phyloP scores from a whole-genome alignment of 2,113 vertebrate species.

The Strix uralensis region DNA sequence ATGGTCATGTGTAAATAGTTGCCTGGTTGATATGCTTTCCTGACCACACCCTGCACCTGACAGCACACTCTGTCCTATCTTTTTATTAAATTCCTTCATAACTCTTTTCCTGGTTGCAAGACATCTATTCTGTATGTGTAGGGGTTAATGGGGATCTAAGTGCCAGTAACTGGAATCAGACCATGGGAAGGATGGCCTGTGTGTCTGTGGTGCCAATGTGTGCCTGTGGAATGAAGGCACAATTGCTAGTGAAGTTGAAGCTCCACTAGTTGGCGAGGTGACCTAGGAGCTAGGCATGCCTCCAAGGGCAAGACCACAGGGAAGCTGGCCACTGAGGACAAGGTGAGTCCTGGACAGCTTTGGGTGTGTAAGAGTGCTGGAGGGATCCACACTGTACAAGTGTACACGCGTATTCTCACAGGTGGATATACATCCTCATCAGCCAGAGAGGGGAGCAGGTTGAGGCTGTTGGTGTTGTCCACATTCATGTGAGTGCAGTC shows the following conservation, averaged over 20 bases:
- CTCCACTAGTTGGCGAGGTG: background rate
- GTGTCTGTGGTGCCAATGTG: background rate
- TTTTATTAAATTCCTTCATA: background rate
- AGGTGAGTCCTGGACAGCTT: background rate
- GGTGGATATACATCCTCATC: background rate
- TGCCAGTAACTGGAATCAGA: background rate
- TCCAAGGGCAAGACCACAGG: background rate
- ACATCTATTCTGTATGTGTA: background rate
- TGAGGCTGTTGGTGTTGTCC: too few relatives aligned
- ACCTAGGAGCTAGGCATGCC: background rate
- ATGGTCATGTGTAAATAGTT: background rate
- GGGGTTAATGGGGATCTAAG: background rate
- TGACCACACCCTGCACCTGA: background rate
- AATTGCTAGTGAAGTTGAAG: fast-evolving
- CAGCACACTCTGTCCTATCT: background rate
- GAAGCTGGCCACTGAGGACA: background rate
- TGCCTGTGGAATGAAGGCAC: background rate
- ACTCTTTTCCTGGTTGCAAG: background rate
- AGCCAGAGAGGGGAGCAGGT: background rate
- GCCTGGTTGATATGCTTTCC: background rate
- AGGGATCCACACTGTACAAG: too few relatives aligned
- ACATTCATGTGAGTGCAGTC: background rate
- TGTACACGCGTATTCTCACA: background rate
- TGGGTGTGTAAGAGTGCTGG: background rate
- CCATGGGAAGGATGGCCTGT: fast-evolving